Percentiles rank a stretch among this genome's conserved stretches.
Conservation (phyloP, 1,140 invertebrate genomes). For the Drosophila littoralis region DNA sequence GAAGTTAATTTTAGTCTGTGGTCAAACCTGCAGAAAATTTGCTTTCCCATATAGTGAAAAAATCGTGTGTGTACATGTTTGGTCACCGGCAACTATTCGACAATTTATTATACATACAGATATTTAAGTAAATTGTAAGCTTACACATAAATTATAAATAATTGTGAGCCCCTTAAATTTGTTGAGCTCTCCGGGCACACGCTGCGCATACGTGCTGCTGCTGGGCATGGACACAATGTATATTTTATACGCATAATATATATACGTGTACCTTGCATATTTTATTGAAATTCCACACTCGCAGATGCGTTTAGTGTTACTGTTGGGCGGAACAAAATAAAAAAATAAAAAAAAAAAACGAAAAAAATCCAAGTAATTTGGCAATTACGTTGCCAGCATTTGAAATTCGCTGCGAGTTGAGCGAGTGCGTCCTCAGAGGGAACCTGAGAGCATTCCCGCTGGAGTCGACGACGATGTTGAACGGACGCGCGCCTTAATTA, state of each 20-base stretch:
- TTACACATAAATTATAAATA: slow-evolving; percentile 19
- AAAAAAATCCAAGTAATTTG: slow-evolving; percentile 69
- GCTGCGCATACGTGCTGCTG: slow-evolving; percentile 55
- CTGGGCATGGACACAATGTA: slow-evolving; percentile 8
- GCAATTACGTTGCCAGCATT: slow-evolving; percentile 77
- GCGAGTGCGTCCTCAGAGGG: slow-evolving; percentile 17
- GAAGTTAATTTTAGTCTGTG: too few species aligned
- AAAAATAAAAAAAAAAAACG: too few species aligned
- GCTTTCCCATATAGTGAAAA: background rate
- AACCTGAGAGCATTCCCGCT: slow-evolving; percentile 29
- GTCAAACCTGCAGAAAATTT: background rate
- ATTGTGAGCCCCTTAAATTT: slow-evolving; percentile 22
- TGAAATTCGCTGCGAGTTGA: slow-evolving; percentile 47
- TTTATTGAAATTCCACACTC: slow-evolving; percentile 78
- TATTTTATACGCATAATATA: slow-evolving; percentile 1
- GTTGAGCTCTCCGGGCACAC: slow-evolving; percentile 43
- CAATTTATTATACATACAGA: background rate
- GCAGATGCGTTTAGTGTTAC: slow-evolving; percentile 73
- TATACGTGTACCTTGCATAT: slow-evolving; percentile 64
- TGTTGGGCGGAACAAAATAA: slow-evolving; percentile 7
- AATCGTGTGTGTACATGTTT: background rate
- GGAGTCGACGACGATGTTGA: slow-evolving; percentile 11
- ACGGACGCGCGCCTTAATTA: slow-evolving; percentile 61
- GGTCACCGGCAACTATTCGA: background rate
- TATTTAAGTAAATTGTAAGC: background rate